Conservation (phyloP, 2,113 vertebrate species). For the Tapirus terrestris region DNA sequence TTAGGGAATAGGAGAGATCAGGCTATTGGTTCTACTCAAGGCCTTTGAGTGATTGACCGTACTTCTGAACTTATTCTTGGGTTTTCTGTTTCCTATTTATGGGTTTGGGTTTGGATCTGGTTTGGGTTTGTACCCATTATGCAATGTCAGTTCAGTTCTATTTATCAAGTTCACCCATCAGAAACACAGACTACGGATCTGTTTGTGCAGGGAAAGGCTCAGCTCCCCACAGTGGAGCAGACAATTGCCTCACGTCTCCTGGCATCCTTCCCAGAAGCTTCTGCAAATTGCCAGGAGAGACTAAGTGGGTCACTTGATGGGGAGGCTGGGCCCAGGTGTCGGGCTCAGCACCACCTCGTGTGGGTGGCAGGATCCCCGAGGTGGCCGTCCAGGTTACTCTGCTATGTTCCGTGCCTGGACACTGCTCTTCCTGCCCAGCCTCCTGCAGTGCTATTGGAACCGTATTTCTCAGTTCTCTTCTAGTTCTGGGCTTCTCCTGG, state of each 20-base stretch:
- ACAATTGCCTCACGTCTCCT: slow-evolving; percentile 91
- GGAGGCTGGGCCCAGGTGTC: slow-evolving; percentile 86
- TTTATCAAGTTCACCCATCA: not conserved
- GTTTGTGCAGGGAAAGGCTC: not conserved
- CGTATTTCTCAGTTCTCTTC: not conserved
- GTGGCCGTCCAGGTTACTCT: not conserved
- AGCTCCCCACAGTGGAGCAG: not conserved
- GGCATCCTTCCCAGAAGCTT: slow-evolving; percentile 90
- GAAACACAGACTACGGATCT: not conserved
- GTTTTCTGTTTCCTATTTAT: not conserved
- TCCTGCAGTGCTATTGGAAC: fast-evolving
- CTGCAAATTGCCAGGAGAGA: slow-evolving; percentile 88
- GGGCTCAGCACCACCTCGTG: not conserved
- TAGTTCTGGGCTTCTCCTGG: not conserved
- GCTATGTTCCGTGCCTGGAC: not conserved
- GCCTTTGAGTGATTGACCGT: no score
- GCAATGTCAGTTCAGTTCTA: not conserved
- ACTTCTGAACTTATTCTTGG: not conserved
- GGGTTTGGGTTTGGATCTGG: not conserved
- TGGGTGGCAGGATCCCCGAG: not conserved
- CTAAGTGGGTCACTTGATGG: slow-evolving; percentile 91
- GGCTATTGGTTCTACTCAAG: not conserved
- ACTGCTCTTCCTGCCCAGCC: fast-evolving
- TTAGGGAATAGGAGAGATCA: not conserved
- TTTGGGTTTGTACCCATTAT: not conserved